Base-by-base conservation (phyloP, 2,888 invertebrate genomes). In the Lordiphosa fenestrarum region DNA sequence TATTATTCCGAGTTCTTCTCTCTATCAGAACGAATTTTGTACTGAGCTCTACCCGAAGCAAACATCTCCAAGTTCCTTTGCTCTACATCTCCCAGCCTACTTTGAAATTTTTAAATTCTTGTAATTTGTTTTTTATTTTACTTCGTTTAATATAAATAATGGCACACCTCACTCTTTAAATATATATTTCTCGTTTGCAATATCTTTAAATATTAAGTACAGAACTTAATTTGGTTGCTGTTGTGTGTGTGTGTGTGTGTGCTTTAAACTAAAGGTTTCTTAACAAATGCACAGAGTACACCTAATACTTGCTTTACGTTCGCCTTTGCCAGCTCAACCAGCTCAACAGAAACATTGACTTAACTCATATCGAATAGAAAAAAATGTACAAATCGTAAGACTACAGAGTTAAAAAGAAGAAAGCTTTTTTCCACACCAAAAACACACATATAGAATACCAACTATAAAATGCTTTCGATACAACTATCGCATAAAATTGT, bases 231-330 rank as follows among this genome's bases (percentile, higher is more conserved):
- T 53, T 38, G 13, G 25, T 25, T 46, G 48, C 46, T 19, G 15
- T 15, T 15, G 15, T 15, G 15, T 15, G 15, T 15, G 80, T 66
- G 82, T 67, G 74, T 67, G 74, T 66, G 82, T 67, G 74, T 67
- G 74, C 66, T 55, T 40, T 69, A 47, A 50, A 51, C 54, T 39
- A 51, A 60, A 40, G 40, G 53, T 50, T 39, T 37, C 30, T 53
- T 67, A 72, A 68, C 67, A 77, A 77, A 84, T 77, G 77, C 77
- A 81, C 77, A 84, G 68, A 73, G 82, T 84, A 71, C 84, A 77
- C 54, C 73, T 84, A 78, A 78, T 78, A 78, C 77, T 84, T 59
- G 44, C 6, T 25, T 25, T 25, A 25, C 25, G 39, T 54, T 57
- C 12, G 37, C 63, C 35, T 40, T 52, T 30, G 57, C 80, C 64